A percentile compares a stretch with the other conserved stretches of the same genome.
Conservation (phyloP, 1,140 invertebrate genomes). For the Aphidius ervi region DNA sequence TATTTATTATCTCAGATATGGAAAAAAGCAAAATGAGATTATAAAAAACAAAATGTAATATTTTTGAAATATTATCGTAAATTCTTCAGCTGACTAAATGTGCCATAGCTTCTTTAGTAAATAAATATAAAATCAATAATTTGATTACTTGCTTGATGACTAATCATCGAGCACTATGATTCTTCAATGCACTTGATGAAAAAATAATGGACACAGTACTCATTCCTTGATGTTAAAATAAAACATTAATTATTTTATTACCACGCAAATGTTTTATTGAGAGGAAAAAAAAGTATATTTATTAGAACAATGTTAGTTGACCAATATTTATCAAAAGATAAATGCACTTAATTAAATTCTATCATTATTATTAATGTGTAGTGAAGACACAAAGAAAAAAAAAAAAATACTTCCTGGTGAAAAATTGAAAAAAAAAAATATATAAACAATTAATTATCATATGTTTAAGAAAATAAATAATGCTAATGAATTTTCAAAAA, state of each 20-base stretch:
- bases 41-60: neutral
- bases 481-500: too few relatives aligned
- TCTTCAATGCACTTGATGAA: neutral
- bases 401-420: too few relatives aligned
- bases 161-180: neutral
- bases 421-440: too few relatives aligned
- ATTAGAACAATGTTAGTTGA: neutral
- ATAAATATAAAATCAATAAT: neutral
- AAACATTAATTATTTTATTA: constrained; percentile 15
- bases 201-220: neutral
- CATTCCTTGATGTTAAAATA: constrained; percentile 13
- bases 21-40: neutral
- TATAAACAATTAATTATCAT: too few relatives aligned
- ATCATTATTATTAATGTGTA: too few relatives aligned
- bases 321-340: neutral
- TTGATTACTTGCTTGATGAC: neutral
- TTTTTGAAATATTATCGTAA: neutral
- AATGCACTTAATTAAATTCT: neutral
- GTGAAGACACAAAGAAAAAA: too few relatives aligned
- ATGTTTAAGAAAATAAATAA: too few relatives aligned
- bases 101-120: neutral
- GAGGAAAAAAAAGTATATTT: neutral
- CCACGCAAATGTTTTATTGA: constrained; percentile 9
- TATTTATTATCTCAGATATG: neutral
- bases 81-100: neutral